Percentiles rank a stretch among this genome's conserved stretches.
Conservation (phyloP, 2,113 vertebrate species). For the Falco punctatus region DNA sequence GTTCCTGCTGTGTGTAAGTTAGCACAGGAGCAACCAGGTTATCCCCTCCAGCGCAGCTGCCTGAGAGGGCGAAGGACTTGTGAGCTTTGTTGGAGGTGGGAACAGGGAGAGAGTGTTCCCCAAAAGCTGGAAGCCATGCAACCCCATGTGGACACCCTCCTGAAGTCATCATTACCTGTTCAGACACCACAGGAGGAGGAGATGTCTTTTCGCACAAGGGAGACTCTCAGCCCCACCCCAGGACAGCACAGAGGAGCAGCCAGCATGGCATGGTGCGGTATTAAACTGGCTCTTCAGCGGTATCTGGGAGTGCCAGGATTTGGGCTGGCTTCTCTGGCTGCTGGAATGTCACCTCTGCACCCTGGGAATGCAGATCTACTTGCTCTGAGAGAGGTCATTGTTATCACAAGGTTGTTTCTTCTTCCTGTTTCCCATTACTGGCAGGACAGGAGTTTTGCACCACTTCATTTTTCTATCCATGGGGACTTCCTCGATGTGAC, state of each 20-base stretch:
- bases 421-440: background rate
- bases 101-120: background rate
- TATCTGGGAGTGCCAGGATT: background rate
- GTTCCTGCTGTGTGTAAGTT: background rate
- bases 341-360: background rate
- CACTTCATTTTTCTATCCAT: background rate
- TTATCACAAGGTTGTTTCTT: background rate
- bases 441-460: background rate
- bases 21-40: background rate
- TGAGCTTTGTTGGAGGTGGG: background rate
- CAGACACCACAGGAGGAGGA: background rate
- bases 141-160: background rate
- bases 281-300: background rate
- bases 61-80: background rate
- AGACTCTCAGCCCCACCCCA: background rate
- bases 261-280: rapidly evolving
- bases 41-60: background rate
- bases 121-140: background rate
- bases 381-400: background rate
- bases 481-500: background rate
- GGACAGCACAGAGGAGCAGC: rapidly evolving
- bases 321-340: background rate
- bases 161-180: background rate
- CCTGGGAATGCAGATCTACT: background rate
- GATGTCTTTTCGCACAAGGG: background rate